phyloP scores from a whole-genome alignment of 2,888 invertebrate species.

The Hirtodrosophila histrioides region DNA sequence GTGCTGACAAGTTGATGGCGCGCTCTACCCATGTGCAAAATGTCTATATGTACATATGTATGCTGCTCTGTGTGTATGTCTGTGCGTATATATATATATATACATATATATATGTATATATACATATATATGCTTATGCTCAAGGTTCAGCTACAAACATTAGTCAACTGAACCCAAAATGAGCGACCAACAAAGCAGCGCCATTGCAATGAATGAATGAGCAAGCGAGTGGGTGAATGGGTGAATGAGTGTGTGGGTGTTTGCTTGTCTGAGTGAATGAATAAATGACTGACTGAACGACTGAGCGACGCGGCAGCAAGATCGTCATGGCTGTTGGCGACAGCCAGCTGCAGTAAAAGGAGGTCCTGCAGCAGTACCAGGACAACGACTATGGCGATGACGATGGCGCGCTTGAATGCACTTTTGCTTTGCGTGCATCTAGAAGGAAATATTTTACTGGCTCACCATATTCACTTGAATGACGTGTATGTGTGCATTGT shows the following conservation, averaged over 20 bases:
- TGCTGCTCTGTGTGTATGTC: not conserved
- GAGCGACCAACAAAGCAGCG: slow-evolving; percentile 71
- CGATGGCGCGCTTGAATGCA: slow-evolving; percentile 44
- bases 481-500: not conserved
- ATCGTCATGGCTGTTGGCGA: slow-evolving; percentile 31
- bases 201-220: slow-evolving; percentile 51
- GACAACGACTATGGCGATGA: slow-evolving; percentile 1
- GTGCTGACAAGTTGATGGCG: slow-evolving; percentile 61
- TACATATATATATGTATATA: slow-evolving; percentile 9
- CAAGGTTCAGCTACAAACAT: slow-evolving; percentile 70
- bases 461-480: slow-evolving; percentile 4
- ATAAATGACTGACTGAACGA: slow-evolving; percentile 56
- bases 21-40: slow-evolving; percentile 28
- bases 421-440: slow-evolving; percentile 46
- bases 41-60: not conserved
- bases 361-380: slow-evolving; percentile 4
- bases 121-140: slow-evolving; percentile 37
- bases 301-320: slow-evolving; percentile 27
- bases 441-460: slow-evolving; percentile 31
- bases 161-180: slow-evolving; percentile 72
- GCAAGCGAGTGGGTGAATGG: slow-evolving; percentile 42
- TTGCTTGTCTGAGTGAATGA: slow-evolving; percentile 36
- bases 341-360: not conserved
- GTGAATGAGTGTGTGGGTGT: slow-evolving; percentile 25
- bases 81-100: slow-evolving; percentile 29